Evolutionary conservation across 2,797 vertebrate species (phyloP).

Genomic region (Amblyraja radiata): DNA sequence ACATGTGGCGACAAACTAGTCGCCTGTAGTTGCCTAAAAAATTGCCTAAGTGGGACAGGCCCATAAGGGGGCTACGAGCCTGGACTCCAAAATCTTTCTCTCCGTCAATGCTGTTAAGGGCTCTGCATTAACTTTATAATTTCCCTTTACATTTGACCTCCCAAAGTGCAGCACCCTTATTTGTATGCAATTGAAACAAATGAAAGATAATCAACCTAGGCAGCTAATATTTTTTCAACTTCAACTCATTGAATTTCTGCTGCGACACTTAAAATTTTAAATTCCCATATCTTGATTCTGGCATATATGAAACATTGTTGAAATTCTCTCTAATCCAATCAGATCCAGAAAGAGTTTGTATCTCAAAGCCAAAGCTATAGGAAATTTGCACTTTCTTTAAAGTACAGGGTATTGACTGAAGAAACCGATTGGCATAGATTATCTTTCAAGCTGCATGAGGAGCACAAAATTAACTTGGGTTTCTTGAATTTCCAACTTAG

Average conservation of each 20-base stretch:
- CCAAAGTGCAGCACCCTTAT: too few species aligned
- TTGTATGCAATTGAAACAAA: not conserved
- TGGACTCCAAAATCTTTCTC: too few species aligned
- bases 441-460: not conserved
- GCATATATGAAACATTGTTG: not conserved
- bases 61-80: too few species aligned
- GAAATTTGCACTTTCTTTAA: not conserved
- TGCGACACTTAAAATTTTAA: not conserved
- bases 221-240: not conserved
- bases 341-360: not conserved
- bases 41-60: too few species aligned
- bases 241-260: not conserved
- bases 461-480: conserved; percentile 2
- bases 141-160: too few species aligned
- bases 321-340: not conserved
- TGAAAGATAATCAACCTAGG: not conserved
- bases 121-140: too few species aligned
- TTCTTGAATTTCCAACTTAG: not conserved
- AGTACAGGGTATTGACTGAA: not conserved
- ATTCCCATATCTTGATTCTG: not conserved
- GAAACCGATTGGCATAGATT: not conserved
- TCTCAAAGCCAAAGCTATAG: not conserved
- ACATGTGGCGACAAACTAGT: too few species aligned
- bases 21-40: too few species aligned
- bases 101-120: too few species aligned